Base-by-base conservation (phyloP, 2,888 invertebrate species). In the Lasioglossum zephyrum region DNA sequence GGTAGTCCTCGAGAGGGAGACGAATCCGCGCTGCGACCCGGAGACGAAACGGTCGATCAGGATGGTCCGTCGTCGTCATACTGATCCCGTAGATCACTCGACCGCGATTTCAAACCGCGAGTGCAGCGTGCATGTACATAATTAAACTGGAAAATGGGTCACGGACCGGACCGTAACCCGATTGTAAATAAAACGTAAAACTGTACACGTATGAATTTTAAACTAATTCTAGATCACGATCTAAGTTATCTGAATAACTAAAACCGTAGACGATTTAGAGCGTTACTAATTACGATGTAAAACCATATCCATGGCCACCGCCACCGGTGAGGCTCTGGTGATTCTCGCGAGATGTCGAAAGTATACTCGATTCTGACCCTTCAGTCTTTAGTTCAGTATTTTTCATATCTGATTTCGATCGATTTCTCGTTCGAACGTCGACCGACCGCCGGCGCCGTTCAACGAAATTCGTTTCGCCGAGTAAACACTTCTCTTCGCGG, bases 231-330 rank as follows among this genome's bases (percentile, higher is more conserved):
- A 91, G 88, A 90, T 82, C 76, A 89, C 82, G 86, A 90, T 90
- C 85, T 90, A 91, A 92, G 87, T 81, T 81, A 91, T 63, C 83
- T 86, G 87, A 84, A 83, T 87, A 92, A 90, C 88, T 87, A 69
- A 92, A 63, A 63, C 63, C 77, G 87, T 93, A 93, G 92, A 89
- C 77, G 82, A 92, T 89, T 63, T 92, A 92, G 91, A 79, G 36
- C 77, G 84, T 90, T 91, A 92, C 77, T 82, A 81, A 88, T 88
- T 90, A 92, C 86, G 86, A 92, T 91, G 89, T 92, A 92, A 63
- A 93, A 93, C 87, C 93, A 92, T 93, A 93, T 92, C 93, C 91
- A 90, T 80, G 89, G 87, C 49, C 87, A 89, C 88, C 90, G 87
- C 88, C 70, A 70, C 9, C 39, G 47, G 70, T 2, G 70, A 70